phyloP scores from a whole-genome alignment of 2,888 invertebrate species.

The Coenonympha arcania region DNA sequence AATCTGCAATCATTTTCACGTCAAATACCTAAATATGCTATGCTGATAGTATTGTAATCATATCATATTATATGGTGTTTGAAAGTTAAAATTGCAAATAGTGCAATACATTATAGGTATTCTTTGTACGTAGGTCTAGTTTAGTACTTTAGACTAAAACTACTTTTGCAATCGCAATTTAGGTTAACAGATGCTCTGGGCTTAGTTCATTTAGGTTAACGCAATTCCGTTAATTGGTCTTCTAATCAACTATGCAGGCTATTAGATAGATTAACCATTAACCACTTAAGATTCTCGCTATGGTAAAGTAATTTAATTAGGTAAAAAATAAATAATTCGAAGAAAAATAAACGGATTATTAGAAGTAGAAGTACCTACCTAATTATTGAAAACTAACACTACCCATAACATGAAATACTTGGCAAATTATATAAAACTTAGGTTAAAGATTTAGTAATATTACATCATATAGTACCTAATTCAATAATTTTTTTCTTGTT shows the following conservation, averaged over 20 bases:
- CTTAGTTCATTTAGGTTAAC: constrained; percentile 24
- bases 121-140: too few species aligned
- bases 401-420: too few species aligned
- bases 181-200: constrained; percentile 30
- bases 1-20: too few species aligned
- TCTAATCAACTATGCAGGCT: constrained; percentile 30
- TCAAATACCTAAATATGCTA: too few species aligned
- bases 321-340: not conserved
- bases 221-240: constrained; percentile 30
- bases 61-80: too few species aligned
- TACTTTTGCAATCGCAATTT: constrained; percentile 30
- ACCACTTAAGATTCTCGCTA: constrained; percentile 17
- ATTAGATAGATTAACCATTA: constrained; percentile 18
- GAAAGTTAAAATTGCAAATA: not conserved
- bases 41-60: too few species aligned
- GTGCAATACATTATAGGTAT: constrained; percentile 1
- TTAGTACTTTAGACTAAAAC: constrained; percentile 5
- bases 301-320: not conserved
- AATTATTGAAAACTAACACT: too few species aligned
- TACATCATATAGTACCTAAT: too few species aligned
- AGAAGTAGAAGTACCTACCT: too few species aligned
- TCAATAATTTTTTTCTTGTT: too few species aligned
- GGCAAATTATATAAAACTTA: too few species aligned
- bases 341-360: not conserved
- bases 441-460: too few species aligned